Percentiles rank a stretch among this genome's conserved stretches.
Conservation (phyloP, 2,888 invertebrate genomes). For the Andrena bicolor region DNA sequence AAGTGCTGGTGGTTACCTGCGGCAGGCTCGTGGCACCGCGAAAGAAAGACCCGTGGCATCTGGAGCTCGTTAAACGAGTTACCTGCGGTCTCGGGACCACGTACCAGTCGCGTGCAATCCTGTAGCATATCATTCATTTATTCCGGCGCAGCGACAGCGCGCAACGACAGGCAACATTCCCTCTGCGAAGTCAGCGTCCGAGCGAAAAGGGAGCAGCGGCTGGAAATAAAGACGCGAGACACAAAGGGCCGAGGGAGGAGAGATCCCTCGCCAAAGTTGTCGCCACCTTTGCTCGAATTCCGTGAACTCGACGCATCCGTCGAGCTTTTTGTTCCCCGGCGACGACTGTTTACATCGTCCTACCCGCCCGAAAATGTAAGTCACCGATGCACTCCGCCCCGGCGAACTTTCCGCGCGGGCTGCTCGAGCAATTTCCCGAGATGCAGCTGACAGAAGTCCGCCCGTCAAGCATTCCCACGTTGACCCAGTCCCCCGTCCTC, state of each 20-base stretch:
- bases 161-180: constrained; percentile 1
- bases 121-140: constrained; percentile 42
- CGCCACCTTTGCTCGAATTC: constrained; percentile 5
- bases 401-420: constrained; percentile 49
- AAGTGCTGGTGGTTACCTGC: neutral
- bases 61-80: constrained; percentile 48
- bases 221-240: constrained; percentile 10
- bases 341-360: neutral
- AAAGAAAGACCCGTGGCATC: constrained; percentile 42
- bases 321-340: constrained; percentile 10
- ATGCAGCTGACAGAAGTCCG: constrained; percentile 50
- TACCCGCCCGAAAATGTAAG: constrained; percentile 31
- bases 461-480: constrained; percentile 41
- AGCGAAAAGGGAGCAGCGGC: constrained; percentile 1
- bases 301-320: neutral
- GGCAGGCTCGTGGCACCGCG: constrained; percentile 6
- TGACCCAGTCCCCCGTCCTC: constrained; percentile 50
- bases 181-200: neutral
- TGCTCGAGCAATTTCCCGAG: constrained; percentile 44
- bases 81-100: constrained; percentile 2
- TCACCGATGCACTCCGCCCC: constrained; percentile 27
- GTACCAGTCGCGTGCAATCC: constrained; percentile 7
- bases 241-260: constrained; percentile 6
- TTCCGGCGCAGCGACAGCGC: constrained; percentile 1
- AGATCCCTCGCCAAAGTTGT: neutral